phyloP scores from a whole-genome alignment of 2,888 invertebrate species.

The Odontothrips loti region DNA sequence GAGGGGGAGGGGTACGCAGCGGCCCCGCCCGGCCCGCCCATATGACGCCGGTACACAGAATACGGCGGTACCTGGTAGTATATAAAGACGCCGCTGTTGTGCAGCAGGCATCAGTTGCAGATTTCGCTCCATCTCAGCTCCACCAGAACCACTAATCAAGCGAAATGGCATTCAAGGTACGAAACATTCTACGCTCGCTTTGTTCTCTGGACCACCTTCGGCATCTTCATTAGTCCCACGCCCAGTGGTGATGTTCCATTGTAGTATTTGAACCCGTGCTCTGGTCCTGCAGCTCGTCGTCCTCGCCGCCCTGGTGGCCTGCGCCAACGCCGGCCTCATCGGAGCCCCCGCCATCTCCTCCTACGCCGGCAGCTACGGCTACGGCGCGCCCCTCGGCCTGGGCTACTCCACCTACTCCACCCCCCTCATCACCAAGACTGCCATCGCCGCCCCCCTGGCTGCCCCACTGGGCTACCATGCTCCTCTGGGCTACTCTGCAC shows the following conservation, averaged over 20 bases:
- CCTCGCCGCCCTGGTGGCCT: neutral
- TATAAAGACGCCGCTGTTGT: neutral
- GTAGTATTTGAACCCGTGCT: neutral
- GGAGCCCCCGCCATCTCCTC: neutral
- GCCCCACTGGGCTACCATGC: neutral
- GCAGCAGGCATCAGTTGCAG: neutral
- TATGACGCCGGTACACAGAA: too few species aligned
- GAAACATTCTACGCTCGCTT: neutral
- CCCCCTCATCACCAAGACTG: neutral
- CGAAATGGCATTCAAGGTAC: conserved; percentile 1
- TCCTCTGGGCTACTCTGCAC: neutral
- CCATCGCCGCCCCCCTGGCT: neutral
- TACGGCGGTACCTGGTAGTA: neutral
- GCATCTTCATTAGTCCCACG: neutral
- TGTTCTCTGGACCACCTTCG: neutral
- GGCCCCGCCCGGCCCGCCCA: too few species aligned
- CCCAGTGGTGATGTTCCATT: too few species aligned
- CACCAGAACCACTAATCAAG: neutral
- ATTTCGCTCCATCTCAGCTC: neutral
- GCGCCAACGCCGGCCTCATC: neutral
- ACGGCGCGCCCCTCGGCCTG: neutral
- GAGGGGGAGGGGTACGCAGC: too few species aligned
- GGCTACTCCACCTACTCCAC: neutral
- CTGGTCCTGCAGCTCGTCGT: neutral
- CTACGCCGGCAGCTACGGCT: conserved; percentile 6